Percentiles rank a stretch among this genome's conserved stretches.
Evolutionary conservation across 2,113 vertebrate species (phyloP).

Genomic region (Orycteropus afer): DNA sequence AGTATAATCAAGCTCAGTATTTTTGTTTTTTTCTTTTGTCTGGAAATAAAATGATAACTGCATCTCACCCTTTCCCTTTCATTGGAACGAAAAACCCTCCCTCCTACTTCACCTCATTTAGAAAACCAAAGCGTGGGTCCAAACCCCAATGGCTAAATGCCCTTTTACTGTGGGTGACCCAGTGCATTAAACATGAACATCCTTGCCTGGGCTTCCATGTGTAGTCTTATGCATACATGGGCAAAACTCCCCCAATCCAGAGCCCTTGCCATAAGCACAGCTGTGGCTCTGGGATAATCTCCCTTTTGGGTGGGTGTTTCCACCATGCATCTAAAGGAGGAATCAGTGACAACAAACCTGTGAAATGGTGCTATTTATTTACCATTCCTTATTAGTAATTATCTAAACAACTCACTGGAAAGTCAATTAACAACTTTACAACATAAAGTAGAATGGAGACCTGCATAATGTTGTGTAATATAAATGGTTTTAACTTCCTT

Average conservation of each 20-base stretch:
- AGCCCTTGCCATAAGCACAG: slow-evolving; percentile 40
- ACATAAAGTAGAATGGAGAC: slow-evolving; percentile 82
- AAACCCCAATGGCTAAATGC: slow-evolving; percentile 13
- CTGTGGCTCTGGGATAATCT: slow-evolving; percentile 48
- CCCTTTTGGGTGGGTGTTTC: slow-evolving; percentile 55
- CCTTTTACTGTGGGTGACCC: not conserved
- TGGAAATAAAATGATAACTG: slow-evolving; percentile 63
- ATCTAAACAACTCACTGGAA: slow-evolving; percentile 90
- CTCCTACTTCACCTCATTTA: slow-evolving; percentile 61
- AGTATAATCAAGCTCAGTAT: slow-evolving; percentile 81
- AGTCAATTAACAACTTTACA: slow-evolving; percentile 83
- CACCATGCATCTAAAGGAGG: slow-evolving; percentile 23
- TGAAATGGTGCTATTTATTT: slow-evolving; percentile 91
- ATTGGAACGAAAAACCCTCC: slow-evolving; percentile 65
- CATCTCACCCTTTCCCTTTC: slow-evolving; percentile 59
- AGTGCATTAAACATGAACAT: not conserved
- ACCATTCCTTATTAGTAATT: slow-evolving; percentile 89
- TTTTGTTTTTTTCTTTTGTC: slow-evolving; percentile 69
- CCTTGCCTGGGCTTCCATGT: not conserved
- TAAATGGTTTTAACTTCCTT: slow-evolving; percentile 86
- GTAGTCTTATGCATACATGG: not conserved
- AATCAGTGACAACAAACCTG: slow-evolving; percentile 78
- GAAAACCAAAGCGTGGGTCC: slow-evolving; percentile 57
- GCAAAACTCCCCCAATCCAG: not conserved
- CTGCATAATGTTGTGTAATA: slow-evolving; percentile 87